A percentile compares a stretch with the other conserved stretches of the same genome.
Evolutionary conservation across 2,113 vertebrate species (phyloP).

Genomic region (Cricetomys ansorgei): DNA sequence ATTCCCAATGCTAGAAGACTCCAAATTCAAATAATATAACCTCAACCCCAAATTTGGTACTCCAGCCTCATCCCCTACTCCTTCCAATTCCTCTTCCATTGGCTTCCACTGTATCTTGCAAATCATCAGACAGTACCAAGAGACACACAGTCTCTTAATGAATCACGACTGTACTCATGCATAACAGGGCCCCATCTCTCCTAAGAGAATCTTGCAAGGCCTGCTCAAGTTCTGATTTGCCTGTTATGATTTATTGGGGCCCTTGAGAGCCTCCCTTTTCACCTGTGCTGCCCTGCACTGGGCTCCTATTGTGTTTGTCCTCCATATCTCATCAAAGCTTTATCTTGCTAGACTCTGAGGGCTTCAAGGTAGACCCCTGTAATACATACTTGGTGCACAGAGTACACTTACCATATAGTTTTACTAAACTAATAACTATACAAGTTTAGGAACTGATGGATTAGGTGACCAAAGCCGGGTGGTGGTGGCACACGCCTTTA

Average conservation of each 20-base stretch:
- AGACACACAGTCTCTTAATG: background rate
- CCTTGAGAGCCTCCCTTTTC: background rate
- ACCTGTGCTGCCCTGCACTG: background rate
- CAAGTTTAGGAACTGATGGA: no score
- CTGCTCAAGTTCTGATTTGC: background rate
- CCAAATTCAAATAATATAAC: background rate
- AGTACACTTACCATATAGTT: background rate
- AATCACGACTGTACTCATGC: accelerated
- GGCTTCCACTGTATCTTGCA: background rate
- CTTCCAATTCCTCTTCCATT: background rate
- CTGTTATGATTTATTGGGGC: background rate
- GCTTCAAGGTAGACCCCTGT: background rate
- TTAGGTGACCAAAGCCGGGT: background rate
- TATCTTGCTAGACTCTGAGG: background rate
- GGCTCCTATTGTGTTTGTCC: background rate
- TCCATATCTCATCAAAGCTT: background rate
- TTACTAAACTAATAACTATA: background rate
- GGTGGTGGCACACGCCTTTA: no score
- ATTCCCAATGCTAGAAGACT: background rate
- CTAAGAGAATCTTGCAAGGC: background rate
- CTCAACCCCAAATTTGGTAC: background rate
- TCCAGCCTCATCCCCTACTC: background rate
- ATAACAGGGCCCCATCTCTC: background rate
- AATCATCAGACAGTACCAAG: background rate
- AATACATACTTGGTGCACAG: background rate